phyloP scores from a whole-genome alignment of 2,113 vertebrate species.

The Machaerirhynchus nigripectus region DNA sequence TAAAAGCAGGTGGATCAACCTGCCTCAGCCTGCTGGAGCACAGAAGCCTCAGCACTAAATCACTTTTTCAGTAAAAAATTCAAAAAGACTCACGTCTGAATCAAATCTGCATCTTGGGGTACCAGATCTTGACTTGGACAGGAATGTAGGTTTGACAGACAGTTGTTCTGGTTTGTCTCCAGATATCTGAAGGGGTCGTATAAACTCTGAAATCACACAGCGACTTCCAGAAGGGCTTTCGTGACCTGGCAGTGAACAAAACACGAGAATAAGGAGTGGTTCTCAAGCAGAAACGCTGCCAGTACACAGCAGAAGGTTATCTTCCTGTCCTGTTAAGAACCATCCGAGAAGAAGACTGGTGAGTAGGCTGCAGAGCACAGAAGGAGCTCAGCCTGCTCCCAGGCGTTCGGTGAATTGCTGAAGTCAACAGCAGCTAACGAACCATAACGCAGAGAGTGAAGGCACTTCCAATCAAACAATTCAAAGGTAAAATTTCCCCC shows the following conservation, averaged over 20 bases:
- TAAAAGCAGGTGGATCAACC: background rate
- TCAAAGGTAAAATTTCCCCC: background rate
- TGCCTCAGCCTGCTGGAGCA: background rate
- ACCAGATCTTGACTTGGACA: constrained; percentile 75
- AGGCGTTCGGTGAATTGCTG: accelerated
- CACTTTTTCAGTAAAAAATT: background rate
- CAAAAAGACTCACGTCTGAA: constrained; percentile 79
- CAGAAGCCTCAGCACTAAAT: background rate
- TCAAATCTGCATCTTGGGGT: constrained; percentile 84
- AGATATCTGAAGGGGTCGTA: constrained; percentile 82
- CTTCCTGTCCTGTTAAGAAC: background rate
- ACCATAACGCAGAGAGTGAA: background rate
- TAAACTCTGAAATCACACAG: constrained; percentile 85
- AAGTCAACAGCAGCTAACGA: background rate
- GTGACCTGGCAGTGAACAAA: constrained; percentile 72
- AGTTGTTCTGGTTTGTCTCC: constrained; percentile 85
- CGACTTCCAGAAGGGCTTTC: constrained; percentile 77
- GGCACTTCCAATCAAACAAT: background rate
- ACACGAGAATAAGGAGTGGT: background rate
- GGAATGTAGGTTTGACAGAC: constrained; percentile 86
- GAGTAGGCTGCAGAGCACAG: background rate
- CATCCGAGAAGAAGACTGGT: background rate
- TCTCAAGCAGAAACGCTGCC: background rate
- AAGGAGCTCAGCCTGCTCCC: background rate
- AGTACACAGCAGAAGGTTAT: background rate